These are phyloP conservation scores for Trissoscelio sp. DNA, from an alignment of 2,888 invertebrate species.

Conservation along the genomic window DNA sequence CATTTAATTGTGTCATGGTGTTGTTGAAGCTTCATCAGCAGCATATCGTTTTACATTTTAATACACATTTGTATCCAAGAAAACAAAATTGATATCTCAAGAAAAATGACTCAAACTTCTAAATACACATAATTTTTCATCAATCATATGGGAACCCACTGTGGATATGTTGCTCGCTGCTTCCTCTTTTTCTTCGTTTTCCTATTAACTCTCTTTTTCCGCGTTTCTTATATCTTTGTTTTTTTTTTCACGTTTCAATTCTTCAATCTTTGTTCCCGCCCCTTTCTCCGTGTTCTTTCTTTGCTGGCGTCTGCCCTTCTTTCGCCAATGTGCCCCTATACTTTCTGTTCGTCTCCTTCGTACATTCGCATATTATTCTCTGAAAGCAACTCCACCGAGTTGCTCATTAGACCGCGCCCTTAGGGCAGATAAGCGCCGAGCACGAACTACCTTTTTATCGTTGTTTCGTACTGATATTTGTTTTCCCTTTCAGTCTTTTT, in stretches of 20 bases:
- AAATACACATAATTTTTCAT: neutral
- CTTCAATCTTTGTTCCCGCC: constrained; percentile 52
- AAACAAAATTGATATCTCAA: no score
- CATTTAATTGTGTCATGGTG: no score
- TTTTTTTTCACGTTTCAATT: constrained; percentile 49
- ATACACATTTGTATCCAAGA: no score
- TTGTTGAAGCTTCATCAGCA: no score
- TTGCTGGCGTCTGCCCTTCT: constrained; percentile 39
- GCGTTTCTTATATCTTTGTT: constrained; percentile 56
- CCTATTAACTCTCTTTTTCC: constrained; percentile 45
- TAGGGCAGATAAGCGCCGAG: constrained; percentile 63
- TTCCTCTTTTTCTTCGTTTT: constrained; percentile 14
- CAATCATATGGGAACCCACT: neutral
- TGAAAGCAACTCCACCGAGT: constrained; percentile 65
- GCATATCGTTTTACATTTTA: no score
- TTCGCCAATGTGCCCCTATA: constrained; percentile 58
- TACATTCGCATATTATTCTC: constrained; percentile 66
- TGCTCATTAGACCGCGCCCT: constrained; percentile 69
- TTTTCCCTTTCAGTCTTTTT: constrained; percentile 51
- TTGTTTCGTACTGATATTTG: constrained; percentile 61
- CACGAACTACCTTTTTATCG: constrained; percentile 66
- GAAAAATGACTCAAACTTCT: no score
- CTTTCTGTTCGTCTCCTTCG: constrained; percentile 64
- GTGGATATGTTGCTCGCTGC: neutral
- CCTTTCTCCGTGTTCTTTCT: constrained; percentile 40